Evolutionary conservation across 2,113 vertebrate genomes (phyloP), one percentile per base, ranked within the genome.

Genomic region (Salvelinus fontinalis): DNA sequence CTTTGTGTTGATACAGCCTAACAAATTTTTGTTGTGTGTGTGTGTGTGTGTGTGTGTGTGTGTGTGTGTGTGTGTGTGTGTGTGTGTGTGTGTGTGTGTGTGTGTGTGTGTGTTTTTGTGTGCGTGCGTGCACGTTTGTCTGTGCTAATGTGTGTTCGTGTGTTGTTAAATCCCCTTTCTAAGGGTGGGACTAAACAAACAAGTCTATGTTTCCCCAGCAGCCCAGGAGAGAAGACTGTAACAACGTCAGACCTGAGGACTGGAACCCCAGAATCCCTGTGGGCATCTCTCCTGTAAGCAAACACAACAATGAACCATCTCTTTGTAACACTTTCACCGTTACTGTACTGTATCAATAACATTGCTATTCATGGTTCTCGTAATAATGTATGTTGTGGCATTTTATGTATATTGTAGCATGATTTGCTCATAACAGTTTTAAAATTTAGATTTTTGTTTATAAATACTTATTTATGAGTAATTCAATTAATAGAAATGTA

Each of bases 191-290:
- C 75, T 80, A 54, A 86, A 79, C 77, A 78, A 85, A 87, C 79
- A 8, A 34, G 26, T 29, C 70, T 81, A 71, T 82, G 70, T 88
- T 88, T 74, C 87, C 88, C 60, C 71, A 69, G 62, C 84, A 95
- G 94, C 93, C 93, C 24, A 92, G 93, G 70, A 90, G 94, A 83
- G 94, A 95, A 81, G 94, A 95, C 88, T 93, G 93, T 34, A 94
- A 92, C 86, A 94, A 90, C 76, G 84, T 93, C 4, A 83, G 93
- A 79, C 91, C 93, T 0, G 94, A 95, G 67, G 94, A 95, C 80
- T 94, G 94, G 94, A 95, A 94, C 82, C 93, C 94, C 74, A 80
- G 94, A 77, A 95, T 94, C 88, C 94, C 93, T 1, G 93, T 95
- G 79, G 93, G 94, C 84, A 93, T 94, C 82, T 94, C 93, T 77